A percentile compares a stretch with the other conserved stretches of the same genome.
These are phyloP conservation scores for Bovichtus diacanthus DNA, from an alignment of 2,797 vertebrate species.

Conservation along the genomic window DNA sequence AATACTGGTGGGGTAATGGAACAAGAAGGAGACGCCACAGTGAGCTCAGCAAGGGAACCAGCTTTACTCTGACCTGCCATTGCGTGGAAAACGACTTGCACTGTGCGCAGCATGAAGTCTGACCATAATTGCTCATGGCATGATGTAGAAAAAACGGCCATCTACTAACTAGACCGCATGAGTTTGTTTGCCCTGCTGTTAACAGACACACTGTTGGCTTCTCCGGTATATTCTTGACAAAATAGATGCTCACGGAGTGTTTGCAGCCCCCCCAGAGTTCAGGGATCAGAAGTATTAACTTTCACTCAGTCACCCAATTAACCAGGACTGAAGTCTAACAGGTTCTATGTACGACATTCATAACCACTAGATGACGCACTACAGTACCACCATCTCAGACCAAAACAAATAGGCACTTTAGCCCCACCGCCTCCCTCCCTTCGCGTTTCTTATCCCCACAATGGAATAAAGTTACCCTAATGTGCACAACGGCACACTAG, in stretches of 20 bases:
- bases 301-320: not conserved
- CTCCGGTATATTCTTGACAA: not conserved
- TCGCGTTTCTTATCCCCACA: no score
- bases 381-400: no score
- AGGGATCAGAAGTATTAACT: not conserved
- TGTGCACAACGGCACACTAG: no score
- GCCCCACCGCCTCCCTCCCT: no score
- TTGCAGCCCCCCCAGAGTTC: not conserved
- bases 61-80: not conserved
- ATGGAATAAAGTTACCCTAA: no score
- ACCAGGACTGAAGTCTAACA: not conserved
- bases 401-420: no score
- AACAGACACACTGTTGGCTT: not conserved
- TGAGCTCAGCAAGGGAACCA: not conserved
- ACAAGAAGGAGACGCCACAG: not conserved
- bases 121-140: not conserved
- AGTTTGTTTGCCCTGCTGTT: not conserved
- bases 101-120: not conserved
- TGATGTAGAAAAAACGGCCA: not conserved
- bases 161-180: slow-evolving; percentile 1
- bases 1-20: not conserved
- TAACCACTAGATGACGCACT: no score
- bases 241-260: not conserved
- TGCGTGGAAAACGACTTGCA: not conserved
- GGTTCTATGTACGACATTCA: no score